Base-by-base conservation (phyloP, 92 coral and sea anemone species). In the Meandrina meandrites region DNA sequence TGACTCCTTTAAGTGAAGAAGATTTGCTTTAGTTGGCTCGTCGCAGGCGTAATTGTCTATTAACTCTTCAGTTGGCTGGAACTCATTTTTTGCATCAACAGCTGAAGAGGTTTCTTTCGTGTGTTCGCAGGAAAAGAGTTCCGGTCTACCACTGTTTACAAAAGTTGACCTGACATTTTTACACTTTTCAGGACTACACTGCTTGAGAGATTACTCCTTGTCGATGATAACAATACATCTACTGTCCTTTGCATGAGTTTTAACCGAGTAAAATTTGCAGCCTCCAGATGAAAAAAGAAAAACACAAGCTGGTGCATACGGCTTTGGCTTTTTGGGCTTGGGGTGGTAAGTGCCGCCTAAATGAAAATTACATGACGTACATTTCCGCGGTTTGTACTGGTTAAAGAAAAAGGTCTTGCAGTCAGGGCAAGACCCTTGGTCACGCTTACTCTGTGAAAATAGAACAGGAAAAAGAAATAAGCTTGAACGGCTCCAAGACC, bases 61-160 rank as follows among this genome's bases (percentile, higher is more conserved):
- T 62, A 83, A 19, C 21, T 45, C 64, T 3, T 54, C 79, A 0
- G 87, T 40, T 42, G 70, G 79, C 6, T 72, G 79, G 48, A 22
- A 69, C 1, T 21, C 42, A 1, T 83, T 34, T 17, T 8, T 45
- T 30, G 48, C 5, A 14, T 14, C 45, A 31, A 71, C 76, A 31
- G 76, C 48, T 1, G 42, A 9, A 35, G 35, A 22, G 19, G 40
- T 37, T n/a, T 70, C 35, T 10, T 45, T 19, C 2, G n/a, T 34
- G 82, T 75, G 73, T 3, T 76, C 72, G 21, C 88, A 85, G 1
- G 54, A 14, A 66, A 85, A 85, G 3, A 74, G 57, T 76, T 85
- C 88, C 15, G 88, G 75, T 18, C 30, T 30, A 30, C 50, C 18
- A 48, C 88, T 85, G 60, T 85, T 85, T 17, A 85, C 88, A 76